Evolutionary conservation across 92 coral and sea anemone species (phyloP).

Genomic region (Bergia puertoricense): DNA sequence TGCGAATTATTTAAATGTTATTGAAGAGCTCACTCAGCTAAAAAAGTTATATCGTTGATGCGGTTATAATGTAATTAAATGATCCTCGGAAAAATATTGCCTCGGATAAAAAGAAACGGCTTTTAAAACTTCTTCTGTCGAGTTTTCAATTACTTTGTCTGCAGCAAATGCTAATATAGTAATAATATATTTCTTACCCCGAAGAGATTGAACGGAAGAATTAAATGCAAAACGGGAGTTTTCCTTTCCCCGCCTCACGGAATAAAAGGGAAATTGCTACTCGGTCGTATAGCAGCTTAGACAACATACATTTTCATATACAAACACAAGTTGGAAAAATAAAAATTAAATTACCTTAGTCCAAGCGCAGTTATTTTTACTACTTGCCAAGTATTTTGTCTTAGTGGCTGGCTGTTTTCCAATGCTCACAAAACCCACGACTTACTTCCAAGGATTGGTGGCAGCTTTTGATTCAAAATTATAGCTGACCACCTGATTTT

Average conservation of each 20-base stretch:
- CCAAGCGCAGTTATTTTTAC: neutral
- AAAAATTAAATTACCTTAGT: neutral
- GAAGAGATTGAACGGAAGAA: neutral
- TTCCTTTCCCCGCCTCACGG: neutral
- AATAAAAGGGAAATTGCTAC: neutral
- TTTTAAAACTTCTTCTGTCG: neutral
- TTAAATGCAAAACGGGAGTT: neutral
- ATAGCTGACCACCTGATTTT: neutral
- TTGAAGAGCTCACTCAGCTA: neutral
- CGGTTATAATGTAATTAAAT: neutral
- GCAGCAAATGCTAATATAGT: neutral
- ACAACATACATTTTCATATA: too few species aligned
- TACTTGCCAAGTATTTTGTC: too few species aligned
- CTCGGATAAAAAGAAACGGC: neutral
- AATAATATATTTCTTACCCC: neutral
- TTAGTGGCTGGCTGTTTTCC: neutral
- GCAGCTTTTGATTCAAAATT: neutral
- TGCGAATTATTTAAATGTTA: neutral
- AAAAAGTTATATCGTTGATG: neutral
- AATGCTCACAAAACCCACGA: neutral
- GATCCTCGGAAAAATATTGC: neutral
- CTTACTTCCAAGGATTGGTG: neutral
- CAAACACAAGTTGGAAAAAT: neutral
- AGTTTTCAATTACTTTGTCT: slow-evolving; percentile 6
- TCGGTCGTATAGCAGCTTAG: neutral